A percentile compares a stretch with the other conserved stretches of the same genome.
Evolutionary conservation across 1,140 invertebrate species (phyloP).

Genomic region (Stenopsyche tienmushanensis): DNA sequence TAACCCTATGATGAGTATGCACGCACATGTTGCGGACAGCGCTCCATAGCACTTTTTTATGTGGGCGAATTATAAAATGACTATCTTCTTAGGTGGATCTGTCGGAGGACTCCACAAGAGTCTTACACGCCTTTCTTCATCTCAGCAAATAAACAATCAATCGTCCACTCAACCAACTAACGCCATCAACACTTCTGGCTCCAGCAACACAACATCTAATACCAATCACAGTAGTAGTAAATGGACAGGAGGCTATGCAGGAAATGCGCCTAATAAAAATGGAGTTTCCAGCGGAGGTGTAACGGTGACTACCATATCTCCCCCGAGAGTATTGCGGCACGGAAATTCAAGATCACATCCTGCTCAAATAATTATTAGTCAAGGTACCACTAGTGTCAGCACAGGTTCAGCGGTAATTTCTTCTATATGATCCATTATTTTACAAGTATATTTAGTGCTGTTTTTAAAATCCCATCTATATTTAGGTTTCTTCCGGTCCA

Average conservation of each 20-base stretch:
- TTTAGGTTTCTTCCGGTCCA: conserved; percentile 38
- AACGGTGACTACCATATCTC: conserved; percentile 62
- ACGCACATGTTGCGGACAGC: no score
- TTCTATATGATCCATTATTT: background rate
- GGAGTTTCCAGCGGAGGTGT: conserved; percentile 62
- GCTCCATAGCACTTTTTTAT: no score
- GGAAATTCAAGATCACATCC: conserved; percentile 34
- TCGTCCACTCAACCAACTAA: conserved; percentile 45
- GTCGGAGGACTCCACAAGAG: conserved; percentile 77
- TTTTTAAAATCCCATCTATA: background rate
- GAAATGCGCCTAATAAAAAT: conserved; percentile 21
- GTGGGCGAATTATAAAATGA: conserved; percentile 31
- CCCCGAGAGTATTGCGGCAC: conserved; percentile 52
- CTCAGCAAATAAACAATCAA: conserved; percentile 64
- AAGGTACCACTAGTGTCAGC: conserved; percentile 22
- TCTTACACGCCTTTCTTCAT: conserved; percentile 76
- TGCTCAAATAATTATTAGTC: conserved; percentile 39
- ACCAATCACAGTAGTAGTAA: conserved; percentile 51
- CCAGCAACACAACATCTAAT: conserved; percentile 51
- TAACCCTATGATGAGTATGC: background rate
- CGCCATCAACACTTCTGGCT: conserved; percentile 44
- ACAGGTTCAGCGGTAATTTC: conserved; percentile 32
- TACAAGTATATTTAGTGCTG: background rate
- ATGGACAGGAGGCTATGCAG: conserved; percentile 47
- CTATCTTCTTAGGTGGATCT: conserved; percentile 59